A percentile compares a stretch with the other conserved stretches of the same genome.
phyloP scores from a whole-genome alignment of 2,113 vertebrate species.

The Toxotes chatareus region DNA sequence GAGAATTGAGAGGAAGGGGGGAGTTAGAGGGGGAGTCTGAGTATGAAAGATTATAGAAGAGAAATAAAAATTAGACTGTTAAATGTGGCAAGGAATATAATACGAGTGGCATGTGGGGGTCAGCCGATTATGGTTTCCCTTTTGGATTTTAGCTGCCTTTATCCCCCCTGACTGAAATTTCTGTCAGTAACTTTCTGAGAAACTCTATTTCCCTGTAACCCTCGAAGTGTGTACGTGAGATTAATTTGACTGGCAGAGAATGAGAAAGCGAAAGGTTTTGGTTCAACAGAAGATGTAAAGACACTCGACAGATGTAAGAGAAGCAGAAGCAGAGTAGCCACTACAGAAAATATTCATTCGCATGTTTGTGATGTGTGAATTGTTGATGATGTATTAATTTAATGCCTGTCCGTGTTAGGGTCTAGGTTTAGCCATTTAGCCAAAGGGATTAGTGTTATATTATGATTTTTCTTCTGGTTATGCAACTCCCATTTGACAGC shows the following conservation, averaged over 20 bases:
- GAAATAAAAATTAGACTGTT: conserved; percentile 28
- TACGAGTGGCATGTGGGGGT: conserved; percentile 10
- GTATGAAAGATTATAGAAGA: conserved; percentile 25
- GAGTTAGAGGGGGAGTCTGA: neutral
- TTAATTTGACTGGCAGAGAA: neutral
- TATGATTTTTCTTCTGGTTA: conserved; percentile 68
- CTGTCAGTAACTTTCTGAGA: neutral
- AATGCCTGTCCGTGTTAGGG: conserved; percentile 17
- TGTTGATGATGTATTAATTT: conserved; percentile 20
- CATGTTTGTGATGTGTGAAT: conserved; percentile 12
- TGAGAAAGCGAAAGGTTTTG: neutral
- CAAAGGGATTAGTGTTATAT: conserved; percentile 56
- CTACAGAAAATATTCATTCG: neutral
- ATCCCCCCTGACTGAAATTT: neutral
- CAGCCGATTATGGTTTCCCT: conserved; percentile 29
- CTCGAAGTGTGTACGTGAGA: no score
- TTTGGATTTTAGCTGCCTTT: conserved; percentile 26
- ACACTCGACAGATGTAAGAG: neutral
- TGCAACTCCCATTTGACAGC: conserved; percentile 51
- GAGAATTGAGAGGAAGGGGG: neutral
- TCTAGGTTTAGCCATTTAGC: conserved; percentile 51
- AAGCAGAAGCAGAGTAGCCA: neutral
- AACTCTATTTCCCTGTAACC: neutral
- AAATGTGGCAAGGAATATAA: conserved; percentile 12
- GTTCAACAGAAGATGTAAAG: neutral